Conservation (phyloP, 2,888 invertebrate genomes). For the Halocaridina rubra region DNA sequence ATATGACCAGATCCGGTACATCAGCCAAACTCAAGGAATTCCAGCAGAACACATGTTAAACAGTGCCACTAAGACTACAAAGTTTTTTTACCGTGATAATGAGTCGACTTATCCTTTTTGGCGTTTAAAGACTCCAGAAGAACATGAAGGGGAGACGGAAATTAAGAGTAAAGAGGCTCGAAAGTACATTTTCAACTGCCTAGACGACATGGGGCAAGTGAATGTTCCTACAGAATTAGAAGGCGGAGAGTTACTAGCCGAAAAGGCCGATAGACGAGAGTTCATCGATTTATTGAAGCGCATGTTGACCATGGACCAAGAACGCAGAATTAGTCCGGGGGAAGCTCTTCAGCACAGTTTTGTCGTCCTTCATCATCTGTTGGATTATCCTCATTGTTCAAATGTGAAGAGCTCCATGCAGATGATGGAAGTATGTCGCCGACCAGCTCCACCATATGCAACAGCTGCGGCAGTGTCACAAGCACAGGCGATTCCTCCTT, state of each 20-base stretch:
- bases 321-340: slow-evolving; percentile 93
- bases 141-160: slow-evolving; percentile 96
- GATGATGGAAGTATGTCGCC: slow-evolving; percentile 90
- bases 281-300: slow-evolving; percentile 97
- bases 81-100: slow-evolving; percentile 97
- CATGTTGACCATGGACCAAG: slow-evolving; percentile 99
- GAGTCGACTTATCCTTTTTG: slow-evolving; percentile 76
- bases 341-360: slow-evolving; percentile 96
- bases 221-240: slow-evolving; percentile 97
- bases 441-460: slow-evolving; percentile 65
- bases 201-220: slow-evolving; percentile 93
- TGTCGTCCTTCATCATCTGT: slow-evolving; percentile 90
- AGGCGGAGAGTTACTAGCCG: slow-evolving; percentile 94
- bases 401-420: slow-evolving; percentile 95
- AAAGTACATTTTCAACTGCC: slow-evolving; percentile 99
- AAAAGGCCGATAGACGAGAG: slow-evolving; percentile 96
- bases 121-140: slow-evolving; percentile 89
- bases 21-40: slow-evolving; percentile 95
- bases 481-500: slow-evolving; percentile 64
- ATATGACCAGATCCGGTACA: slow-evolving; percentile 84
- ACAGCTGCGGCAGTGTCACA: slow-evolving; percentile 54
- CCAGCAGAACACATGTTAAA: slow-evolving; percentile 98
- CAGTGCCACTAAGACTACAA: slow-evolving; percentile 96
- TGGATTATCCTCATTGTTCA: slow-evolving; percentile 96
- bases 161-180: slow-evolving; percentile 99